A percentile compares a stretch with the other conserved stretches of the same genome.
phyloP scores from a whole-genome alignment of 2,888 invertebrate species.

The Ennomos quercinarius region DNA sequence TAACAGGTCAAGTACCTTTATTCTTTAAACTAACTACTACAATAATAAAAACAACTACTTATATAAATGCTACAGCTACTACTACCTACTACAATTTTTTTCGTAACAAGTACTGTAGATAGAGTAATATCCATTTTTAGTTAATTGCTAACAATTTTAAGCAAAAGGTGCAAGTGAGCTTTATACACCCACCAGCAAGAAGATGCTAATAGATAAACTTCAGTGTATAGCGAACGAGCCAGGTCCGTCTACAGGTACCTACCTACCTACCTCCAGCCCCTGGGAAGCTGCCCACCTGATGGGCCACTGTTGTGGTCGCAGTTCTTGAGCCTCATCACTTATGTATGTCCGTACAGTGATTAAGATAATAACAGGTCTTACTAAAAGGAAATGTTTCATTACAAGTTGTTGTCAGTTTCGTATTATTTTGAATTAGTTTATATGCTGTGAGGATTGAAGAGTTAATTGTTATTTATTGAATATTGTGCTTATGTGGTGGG shows the following conservation, averaged over 20 bases:
- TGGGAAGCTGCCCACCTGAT: slow-evolving; percentile 68
- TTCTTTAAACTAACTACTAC: too few species aligned
- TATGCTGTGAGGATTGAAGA: slow-evolving; percentile 3
- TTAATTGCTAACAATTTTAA: too few species aligned
- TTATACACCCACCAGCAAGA: too few species aligned
- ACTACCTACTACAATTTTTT: too few species aligned
- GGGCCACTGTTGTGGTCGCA: slow-evolving; percentile 71
- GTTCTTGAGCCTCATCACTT: slow-evolving; percentile 58
- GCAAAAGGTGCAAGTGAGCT: too few species aligned
- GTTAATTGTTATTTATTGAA: not conserved
- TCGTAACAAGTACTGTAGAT: too few species aligned
- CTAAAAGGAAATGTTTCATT: slow-evolving; percentile 57
- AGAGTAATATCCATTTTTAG: too few species aligned
- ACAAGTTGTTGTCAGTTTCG: slow-evolving; percentile 52
- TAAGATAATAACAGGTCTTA: slow-evolving; percentile 24
- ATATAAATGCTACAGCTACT: too few species aligned
- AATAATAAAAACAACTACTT: too few species aligned
- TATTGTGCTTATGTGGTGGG: too few species aligned
- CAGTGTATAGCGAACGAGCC: slow-evolving; percentile 1
- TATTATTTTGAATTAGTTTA: slow-evolving; percentile 23
- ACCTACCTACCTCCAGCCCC: slow-evolving; percentile 30
- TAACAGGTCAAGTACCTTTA: too few species aligned
- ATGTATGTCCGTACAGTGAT: slow-evolving; percentile 37
- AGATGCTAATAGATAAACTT: not conserved
- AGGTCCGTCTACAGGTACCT: not conserved